A percentile compares a stretch with the other conserved stretches of the same genome.
phyloP scores from a whole-genome alignment of 2,888 invertebrate species.

The Bursaphelenchus okinawaensis region DNA sequence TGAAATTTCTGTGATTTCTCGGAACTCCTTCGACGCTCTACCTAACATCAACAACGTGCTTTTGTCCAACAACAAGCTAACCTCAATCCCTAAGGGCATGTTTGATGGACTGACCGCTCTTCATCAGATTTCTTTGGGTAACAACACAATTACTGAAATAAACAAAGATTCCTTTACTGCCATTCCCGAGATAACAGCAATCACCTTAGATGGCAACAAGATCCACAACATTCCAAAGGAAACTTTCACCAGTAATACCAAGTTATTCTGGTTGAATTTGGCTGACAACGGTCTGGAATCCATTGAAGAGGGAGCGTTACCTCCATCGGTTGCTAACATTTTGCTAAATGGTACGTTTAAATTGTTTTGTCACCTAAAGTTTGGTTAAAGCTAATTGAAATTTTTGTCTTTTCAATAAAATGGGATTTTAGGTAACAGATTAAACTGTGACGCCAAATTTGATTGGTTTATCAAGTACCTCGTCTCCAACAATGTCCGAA shows the following conservation, averaged over 20 bases:
- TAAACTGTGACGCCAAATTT: slow-evolving; percentile 52
- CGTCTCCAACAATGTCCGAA: slow-evolving; percentile 45
- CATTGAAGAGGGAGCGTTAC: slow-evolving; percentile 43
- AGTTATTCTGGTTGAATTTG: slow-evolving; percentile 54
- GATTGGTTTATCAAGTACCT: slow-evolving; percentile 48
- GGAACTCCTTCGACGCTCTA: slow-evolving; percentile 58
- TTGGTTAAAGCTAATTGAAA: neutral
- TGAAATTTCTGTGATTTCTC: slow-evolving; percentile 42
- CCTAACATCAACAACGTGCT: slow-evolving; percentile 71
- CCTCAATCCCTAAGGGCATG: slow-evolving; percentile 64
- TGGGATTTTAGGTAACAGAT: slow-evolving; percentile 38
- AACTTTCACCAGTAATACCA: slow-evolving; percentile 36
- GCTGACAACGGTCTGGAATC: slow-evolving; percentile 42
- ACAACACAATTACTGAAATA: slow-evolving; percentile 39
- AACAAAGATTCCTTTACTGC: slow-evolving; percentile 37
- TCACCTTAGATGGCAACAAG: slow-evolving; percentile 65
- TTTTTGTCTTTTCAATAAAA: neutral
- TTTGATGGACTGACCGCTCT: slow-evolving; percentile 68
- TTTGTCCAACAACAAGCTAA: slow-evolving; percentile 74
- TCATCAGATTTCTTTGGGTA: slow-evolving; percentile 54
- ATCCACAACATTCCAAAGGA: slow-evolving; percentile 70
- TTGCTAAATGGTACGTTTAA: slow-evolving; percentile 44
- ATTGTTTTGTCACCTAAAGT: too few relatives aligned
- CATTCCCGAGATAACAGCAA: slow-evolving; percentile 37
- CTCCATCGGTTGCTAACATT: slow-evolving; percentile 41